Conservation (phyloP, 2,797 vertebrate species). For the Helarctos malayanus region DNA sequence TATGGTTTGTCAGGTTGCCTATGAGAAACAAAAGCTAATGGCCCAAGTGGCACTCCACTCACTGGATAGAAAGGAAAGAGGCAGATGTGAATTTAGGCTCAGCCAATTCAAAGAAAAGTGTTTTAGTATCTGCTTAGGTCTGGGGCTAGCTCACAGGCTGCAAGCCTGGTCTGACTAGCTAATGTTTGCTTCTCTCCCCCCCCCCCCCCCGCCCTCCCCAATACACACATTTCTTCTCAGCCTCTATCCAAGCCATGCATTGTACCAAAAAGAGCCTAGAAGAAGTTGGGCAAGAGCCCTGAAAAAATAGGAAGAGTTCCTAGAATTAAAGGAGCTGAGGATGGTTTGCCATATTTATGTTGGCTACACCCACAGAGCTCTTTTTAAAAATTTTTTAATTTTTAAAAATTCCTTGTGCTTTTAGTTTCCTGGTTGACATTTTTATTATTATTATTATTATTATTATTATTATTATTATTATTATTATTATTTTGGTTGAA, state of each 20-base stretch:
- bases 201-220: not conserved
- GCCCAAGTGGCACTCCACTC: conserved; percentile 42
- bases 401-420: not conserved
- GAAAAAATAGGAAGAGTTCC: not conserved
- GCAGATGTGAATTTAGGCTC: conserved; percentile 86
- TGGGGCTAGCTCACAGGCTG: conserved; percentile 83
- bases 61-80: conserved; percentile 83
- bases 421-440: conserved; percentile 58
- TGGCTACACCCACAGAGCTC: not conserved
- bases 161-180: conserved; percentile 33
- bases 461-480: not conserved
- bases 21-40: conserved; percentile 77
- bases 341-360: not conserved
- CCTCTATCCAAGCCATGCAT: conserved; percentile 44
- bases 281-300: not conserved
- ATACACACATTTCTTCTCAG: conserved; percentile 75
- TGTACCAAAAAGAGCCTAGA: conserved; percentile 39
- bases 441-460: not conserved
- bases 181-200: conserved; percentile 44
- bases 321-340: not conserved
- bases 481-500: not conserved
- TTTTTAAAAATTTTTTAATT: not conserved
- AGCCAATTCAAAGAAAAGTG: conserved; percentile 73
- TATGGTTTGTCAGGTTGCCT: conserved; percentile 65
- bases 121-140: conserved; percentile 67